Evolutionary conservation across 2,797 vertebrate species (phyloP).

Genomic region (Mareca penelope): DNA sequence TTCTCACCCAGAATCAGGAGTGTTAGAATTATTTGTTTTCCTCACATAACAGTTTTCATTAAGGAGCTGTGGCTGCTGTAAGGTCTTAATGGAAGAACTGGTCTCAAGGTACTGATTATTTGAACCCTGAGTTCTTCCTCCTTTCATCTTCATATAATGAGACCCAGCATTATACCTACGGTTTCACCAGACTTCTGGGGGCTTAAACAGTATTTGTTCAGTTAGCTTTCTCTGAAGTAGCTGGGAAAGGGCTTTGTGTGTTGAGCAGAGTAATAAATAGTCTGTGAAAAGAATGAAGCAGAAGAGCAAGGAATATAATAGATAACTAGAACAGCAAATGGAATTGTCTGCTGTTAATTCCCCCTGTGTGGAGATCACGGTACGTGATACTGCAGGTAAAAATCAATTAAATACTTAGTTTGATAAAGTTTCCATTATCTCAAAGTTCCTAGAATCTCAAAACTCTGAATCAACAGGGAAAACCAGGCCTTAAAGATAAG

Average conservation of each 20-base stretch:
- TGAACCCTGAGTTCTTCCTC: background rate
- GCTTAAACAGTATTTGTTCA: slow-evolving; percentile 6
- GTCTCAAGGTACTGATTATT: background rate
- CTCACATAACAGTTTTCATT: background rate
- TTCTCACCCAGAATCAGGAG: background rate
- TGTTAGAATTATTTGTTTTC: background rate
- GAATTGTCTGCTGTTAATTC: background rate
- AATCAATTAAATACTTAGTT: slow-evolving; percentile 14
- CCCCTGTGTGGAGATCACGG: background rate
- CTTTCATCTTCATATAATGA: background rate
- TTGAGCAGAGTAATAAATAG: slow-evolving; percentile 23
- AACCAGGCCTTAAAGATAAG: background rate
- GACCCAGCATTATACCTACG: background rate
- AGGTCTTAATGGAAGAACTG: background rate
- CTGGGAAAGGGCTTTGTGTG: background rate
- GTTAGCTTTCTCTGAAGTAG: background rate
- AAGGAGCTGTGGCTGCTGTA: background rate
- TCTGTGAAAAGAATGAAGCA: background rate
- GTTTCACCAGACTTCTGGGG: slow-evolving; percentile 3
- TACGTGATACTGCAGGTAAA: background rate
- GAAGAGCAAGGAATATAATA: background rate
- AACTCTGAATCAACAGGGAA: background rate
- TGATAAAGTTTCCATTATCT: slow-evolving; percentile 6
- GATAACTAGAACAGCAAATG: background rate
- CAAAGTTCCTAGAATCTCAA: background rate